Conservation (phyloP, 2,113 vertebrate species). For the Rousettus leschenaultii region DNA sequence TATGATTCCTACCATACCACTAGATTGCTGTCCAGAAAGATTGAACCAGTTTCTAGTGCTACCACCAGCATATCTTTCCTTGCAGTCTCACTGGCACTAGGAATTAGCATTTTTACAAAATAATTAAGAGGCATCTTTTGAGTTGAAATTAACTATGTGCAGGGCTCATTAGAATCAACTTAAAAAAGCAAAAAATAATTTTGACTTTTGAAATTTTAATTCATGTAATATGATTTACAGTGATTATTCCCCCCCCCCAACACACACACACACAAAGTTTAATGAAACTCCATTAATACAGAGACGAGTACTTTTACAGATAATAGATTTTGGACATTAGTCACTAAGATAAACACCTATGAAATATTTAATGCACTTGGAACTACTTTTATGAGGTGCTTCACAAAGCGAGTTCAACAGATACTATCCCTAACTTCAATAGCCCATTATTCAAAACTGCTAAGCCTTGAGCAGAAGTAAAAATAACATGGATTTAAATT, state of each 20-base stretch:
- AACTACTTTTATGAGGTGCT: not conserved
- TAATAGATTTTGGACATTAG: not conserved
- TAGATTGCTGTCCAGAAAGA: constrained; percentile 65
- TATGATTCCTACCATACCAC: constrained; percentile 58
- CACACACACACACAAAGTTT: not conserved
- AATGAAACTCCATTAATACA: not conserved
- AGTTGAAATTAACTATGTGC: not conserved
- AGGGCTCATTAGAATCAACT: not conserved
- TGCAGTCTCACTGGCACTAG: not conserved
- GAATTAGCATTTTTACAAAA: constrained; percentile 28
- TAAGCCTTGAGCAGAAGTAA: constrained; percentile 22
- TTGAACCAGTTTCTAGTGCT: constrained; percentile 49
- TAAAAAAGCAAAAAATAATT: not conserved
- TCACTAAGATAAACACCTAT: not conserved
- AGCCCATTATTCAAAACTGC: not conserved
- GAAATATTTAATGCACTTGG: not conserved
- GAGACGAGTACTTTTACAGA: not conserved
- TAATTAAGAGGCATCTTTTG: constrained; percentile 8
- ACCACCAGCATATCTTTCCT: not conserved
- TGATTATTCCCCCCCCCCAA: not conserved
- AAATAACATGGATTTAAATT: constrained; percentile 19
- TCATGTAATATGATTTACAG: not conserved
- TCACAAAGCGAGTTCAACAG: constrained; percentile 29
- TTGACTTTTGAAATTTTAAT: constrained; percentile 20
- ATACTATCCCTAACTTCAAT: not conserved